Conservation (phyloP, 2,113 vertebrate species). For the Tragelaphus strepsiceros region DNA sequence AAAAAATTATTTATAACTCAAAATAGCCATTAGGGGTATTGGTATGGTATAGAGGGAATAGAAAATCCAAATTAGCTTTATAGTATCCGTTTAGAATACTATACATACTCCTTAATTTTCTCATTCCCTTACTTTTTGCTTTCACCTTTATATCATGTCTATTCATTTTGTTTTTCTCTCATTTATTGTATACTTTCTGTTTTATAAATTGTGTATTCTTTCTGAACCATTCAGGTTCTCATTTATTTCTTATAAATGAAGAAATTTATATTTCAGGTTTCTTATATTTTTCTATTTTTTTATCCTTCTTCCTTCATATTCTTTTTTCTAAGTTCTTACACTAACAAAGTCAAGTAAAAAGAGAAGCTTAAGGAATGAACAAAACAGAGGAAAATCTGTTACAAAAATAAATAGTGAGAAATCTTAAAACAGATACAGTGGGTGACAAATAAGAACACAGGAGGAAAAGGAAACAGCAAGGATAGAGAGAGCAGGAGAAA, state of each 20-base stretch:
- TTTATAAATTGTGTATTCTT: neutral
- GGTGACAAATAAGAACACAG: neutral
- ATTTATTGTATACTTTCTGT: neutral
- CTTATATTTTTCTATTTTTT: neutral
- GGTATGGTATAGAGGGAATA: neutral
- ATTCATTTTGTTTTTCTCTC: neutral
- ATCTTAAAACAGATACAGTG: neutral
- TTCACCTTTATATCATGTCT: neutral
- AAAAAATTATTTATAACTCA: slow-evolving; percentile 63
- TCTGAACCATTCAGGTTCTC: neutral
- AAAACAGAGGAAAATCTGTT: neutral
- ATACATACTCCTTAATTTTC: neutral
- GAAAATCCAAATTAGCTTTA: neutral
- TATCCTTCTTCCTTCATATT: neutral
- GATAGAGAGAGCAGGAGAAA: neutral
- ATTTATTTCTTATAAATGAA: neutral
- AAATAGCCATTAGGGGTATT: slow-evolving; percentile 23
- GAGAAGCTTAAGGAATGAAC: neutral
- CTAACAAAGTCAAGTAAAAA: slow-evolving; percentile 9
- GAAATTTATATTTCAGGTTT: neutral
- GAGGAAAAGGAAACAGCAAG: neutral
- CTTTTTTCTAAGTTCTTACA: neutral
- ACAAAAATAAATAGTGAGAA: neutral
- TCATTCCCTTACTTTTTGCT: neutral
- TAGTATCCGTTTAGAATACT: neutral